Conservation (phyloP, 1,140 invertebrate genomes). For the Heliconius congener region DNA sequence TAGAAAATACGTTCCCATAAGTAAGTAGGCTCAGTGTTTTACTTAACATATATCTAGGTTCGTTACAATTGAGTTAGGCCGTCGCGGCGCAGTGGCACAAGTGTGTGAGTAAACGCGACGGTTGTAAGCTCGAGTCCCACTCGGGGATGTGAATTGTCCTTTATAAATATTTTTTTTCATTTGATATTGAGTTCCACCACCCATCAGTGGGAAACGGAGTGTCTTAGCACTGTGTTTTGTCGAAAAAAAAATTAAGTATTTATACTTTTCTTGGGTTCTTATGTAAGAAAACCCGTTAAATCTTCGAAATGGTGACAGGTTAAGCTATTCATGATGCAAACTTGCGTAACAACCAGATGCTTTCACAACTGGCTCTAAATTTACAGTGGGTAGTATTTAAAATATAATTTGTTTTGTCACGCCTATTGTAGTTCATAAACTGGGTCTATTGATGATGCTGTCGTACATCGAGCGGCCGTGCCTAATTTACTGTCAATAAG, state of each 20-base stretch:
- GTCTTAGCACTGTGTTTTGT: too few relatives aligned
- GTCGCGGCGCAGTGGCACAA: too few relatives aligned
- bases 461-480: background rate
- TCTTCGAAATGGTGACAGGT: background rate
- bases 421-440: background rate
- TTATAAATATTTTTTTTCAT: too few relatives aligned
- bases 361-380: background rate
- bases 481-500: background rate
- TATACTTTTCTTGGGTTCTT: background rate
- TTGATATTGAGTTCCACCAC: too few relatives aligned
- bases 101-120: too few relatives aligned
- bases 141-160: too few relatives aligned
- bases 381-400: background rate
- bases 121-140: too few relatives aligned
- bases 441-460: background rate
- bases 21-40: background rate
- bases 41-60: background rate
- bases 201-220: too few relatives aligned
- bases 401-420: constrained; percentile 1
- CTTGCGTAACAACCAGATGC: background rate
- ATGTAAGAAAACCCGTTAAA: background rate
- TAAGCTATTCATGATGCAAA: background rate
- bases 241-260: background rate
- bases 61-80: too few relatives aligned
- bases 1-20: background rate